Base-by-base conservation (phyloP, 2,888 invertebrate species). In the Chymomyza procnemis region DNA sequence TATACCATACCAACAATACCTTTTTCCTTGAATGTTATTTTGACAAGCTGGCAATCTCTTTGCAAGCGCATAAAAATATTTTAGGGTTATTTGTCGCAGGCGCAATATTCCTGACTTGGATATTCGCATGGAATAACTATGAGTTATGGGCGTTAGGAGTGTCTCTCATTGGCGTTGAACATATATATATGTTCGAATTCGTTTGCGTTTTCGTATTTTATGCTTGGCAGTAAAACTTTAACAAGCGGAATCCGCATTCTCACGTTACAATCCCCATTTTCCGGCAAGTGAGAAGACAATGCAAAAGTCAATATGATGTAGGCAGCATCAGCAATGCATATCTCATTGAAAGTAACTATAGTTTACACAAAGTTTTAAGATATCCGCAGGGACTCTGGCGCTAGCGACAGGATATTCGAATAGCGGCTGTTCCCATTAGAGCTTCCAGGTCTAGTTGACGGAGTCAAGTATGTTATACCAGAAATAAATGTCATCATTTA, bases 41-140 rank as follows among this genome's bases (percentile, higher is more conserved):
- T 80, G 81, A 71, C 72, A 73, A 71, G 67, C 64, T 41, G 34
- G 34, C 34, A 41, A 41, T 41, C 72, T 61, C 62, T 58, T 61
- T 62, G 62, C 65, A 80, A 77, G 72, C 79, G 72, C 67, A 63
- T 61, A 64, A 76, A 68, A 76, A 81, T 74, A 67, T 64, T 59
- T 57, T 73, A 73, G 67, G 74, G 73, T 80, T 81, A 75, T 79
- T 84, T 81, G 77, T 77, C 66, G 69, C 75, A 56, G 67, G 69
- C 71, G 63, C 61, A 46, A 66, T 73, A 71, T 71, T 41, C 12
- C 12, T 9, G 26, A 26, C 8, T 26, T 8, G 26, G 4, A 26
- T 26, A 26, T 41, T 41, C 34, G 34, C 12, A 2, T 41, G 34
- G 12, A 41, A 41, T 9, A 12, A 41, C 55, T 61, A 66, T 66